Conservation (phyloP, 2,113 vertebrate species). For the Athene noctua region DNA sequence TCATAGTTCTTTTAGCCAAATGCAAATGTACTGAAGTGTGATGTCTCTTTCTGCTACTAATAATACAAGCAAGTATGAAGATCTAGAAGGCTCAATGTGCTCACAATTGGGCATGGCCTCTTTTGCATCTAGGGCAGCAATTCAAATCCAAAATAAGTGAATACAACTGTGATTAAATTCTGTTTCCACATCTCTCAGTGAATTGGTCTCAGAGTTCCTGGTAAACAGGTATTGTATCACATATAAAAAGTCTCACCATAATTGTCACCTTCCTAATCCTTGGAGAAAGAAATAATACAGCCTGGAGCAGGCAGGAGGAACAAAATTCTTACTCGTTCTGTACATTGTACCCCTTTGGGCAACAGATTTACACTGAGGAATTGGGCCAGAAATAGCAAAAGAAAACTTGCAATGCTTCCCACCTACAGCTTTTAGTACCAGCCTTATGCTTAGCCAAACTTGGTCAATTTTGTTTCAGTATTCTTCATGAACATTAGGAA, state of each 20-base stretch:
- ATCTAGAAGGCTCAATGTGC: neutral
- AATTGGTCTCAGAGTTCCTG: neutral
- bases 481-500: neutral
- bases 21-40: neutral
- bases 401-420: neutral
- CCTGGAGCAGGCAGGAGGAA: neutral
- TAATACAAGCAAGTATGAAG: neutral
- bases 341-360: neutral
- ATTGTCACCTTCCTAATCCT: neutral
- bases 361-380: neutral
- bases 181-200: neutral
- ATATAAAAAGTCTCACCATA: neutral
- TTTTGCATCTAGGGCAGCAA: neutral
- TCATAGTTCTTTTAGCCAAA: constrained; percentile 8
- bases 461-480: neutral
- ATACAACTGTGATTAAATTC: neutral
- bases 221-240: neutral
- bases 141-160: neutral
- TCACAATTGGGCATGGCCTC: neutral
- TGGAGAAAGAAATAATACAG: neutral
- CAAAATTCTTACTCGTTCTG: neutral
- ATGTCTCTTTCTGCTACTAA: neutral
- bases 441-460: neutral
- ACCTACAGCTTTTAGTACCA: neutral
- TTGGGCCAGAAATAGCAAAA: neutral